phyloP scores from a whole-genome alignment of 2,888 invertebrate species.

The Chrysina gloriosa region DNA sequence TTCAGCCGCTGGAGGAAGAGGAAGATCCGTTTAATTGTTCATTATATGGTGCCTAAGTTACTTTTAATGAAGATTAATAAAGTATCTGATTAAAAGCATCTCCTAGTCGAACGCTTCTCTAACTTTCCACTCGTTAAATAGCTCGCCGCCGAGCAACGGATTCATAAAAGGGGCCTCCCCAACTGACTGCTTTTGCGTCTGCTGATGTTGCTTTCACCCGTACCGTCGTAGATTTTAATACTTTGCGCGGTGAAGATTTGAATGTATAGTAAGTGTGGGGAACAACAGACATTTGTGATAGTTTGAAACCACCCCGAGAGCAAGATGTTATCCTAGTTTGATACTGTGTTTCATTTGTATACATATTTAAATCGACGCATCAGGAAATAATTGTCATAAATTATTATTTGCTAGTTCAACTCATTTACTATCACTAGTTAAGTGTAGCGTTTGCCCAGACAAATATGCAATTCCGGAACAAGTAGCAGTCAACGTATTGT shows the following conservation, averaged over 20 bases:
- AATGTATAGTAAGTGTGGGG: too few relatives aligned
- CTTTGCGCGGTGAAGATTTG: slow-evolving; percentile 2
- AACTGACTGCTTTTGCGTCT: not conserved
- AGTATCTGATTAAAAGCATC: slow-evolving; percentile 55
- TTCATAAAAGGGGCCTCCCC: slow-evolving; percentile 11
- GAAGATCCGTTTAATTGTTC: slow-evolving; percentile 55
- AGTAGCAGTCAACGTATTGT: too few relatives aligned
- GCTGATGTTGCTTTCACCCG: not conserved
- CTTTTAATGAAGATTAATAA: slow-evolving; percentile 59
- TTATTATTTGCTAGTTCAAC: too few relatives aligned
- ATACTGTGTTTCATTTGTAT: not conserved
- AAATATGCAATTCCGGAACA: too few relatives aligned
- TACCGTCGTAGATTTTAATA: not conserved
- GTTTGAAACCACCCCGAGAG: not conserved
- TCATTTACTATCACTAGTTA: too few relatives aligned
- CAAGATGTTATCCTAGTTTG: too few relatives aligned
- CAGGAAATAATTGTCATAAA: too few relatives aligned
- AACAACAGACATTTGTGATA: too few relatives aligned
- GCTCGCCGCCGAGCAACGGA: slow-evolving; percentile 11
- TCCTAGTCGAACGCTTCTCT: slow-evolving; percentile 32
- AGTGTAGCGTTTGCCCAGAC: too few relatives aligned
- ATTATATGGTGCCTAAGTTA: slow-evolving; percentile 57
- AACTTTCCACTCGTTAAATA: slow-evolving; percentile 31
- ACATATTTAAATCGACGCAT: not conserved
- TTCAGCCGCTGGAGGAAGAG: slow-evolving; percentile 22